Conservation (phyloP, 35 echinoderm and acorn worm genomes). For the Heliocidaris tuberculata region DNA sequence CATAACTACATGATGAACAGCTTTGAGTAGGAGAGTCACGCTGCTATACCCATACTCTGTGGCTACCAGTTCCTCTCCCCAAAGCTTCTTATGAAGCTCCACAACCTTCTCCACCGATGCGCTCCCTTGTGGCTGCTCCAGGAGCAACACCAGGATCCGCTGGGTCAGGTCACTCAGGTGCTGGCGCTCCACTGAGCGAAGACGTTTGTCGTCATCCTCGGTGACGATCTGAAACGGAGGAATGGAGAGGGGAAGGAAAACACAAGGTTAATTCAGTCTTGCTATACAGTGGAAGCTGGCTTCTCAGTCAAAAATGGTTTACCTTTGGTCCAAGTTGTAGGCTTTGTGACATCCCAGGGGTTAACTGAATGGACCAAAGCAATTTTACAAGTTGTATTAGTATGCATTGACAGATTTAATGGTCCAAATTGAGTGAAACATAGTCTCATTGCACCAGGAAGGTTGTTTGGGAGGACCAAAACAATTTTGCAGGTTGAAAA, state of each 20-base stretch:
- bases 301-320: too few relatives aligned
- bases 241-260: background rate
- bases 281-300: too few relatives aligned
- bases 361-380: too few relatives aligned
- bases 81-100: slow-evolving; percentile 52
- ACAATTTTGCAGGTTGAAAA: too few relatives aligned
- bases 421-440: too few relatives aligned
- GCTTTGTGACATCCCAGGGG: too few relatives aligned
- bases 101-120: slow-evolving; percentile 55
- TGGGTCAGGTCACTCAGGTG: slow-evolving; percentile 84
- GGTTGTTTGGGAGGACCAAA: too few relatives aligned
- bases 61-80: slow-evolving; percentile 36
- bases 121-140: slow-evolving; percentile 64
- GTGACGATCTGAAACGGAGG: slow-evolving; percentile 55
- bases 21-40: slow-evolving; percentile 70
- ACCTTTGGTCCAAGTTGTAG: too few relatives aligned
- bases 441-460: too few relatives aligned
- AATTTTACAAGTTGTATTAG: too few relatives aligned
- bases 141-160: slow-evolving; percentile 77
- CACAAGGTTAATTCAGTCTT: too few relatives aligned
- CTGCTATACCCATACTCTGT: slow-evolving; percentile 94
- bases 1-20: slow-evolving; percentile 76
- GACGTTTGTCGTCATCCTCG: slow-evolving; percentile 52
- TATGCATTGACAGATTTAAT: too few relatives aligned
- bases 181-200: slow-evolving; percentile 73